These are phyloP conservation scores for Magallana ariakensis DNA, from an alignment of 1,140 invertebrate genomes.

Conservation along the genomic window DNA sequence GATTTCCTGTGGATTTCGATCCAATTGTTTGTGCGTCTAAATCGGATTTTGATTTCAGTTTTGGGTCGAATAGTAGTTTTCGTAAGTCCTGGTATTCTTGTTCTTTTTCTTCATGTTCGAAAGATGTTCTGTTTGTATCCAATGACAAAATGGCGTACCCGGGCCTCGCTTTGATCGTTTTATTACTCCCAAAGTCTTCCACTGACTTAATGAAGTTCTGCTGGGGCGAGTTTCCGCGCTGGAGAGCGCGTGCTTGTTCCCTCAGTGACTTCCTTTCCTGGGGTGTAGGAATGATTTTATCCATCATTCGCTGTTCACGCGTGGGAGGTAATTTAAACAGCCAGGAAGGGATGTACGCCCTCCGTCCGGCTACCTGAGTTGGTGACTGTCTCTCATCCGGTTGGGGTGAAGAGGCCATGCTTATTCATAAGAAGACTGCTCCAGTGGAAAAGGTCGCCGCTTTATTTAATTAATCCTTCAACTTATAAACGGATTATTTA, in stretches of 20 bases:
- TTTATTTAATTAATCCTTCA: slow-evolving; percentile 20
- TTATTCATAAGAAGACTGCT: neutral
- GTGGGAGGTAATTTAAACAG: slow-evolving; percentile 35
- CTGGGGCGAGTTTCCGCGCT: neutral
- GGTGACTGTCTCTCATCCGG: neutral
- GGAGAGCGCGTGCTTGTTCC: slow-evolving; percentile 6
- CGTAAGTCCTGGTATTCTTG: slow-evolving; percentile 40
- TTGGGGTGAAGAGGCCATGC: neutral
- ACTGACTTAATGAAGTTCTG: neutral
- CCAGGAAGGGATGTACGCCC: slow-evolving; percentile 18
- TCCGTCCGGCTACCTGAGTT: neutral
- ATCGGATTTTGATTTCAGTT: slow-evolving; percentile 4
- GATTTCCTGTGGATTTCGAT: neutral
- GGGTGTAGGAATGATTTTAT: slow-evolving; percentile 9
- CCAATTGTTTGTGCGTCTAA: neutral
- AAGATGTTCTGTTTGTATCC: slow-evolving; percentile 29
- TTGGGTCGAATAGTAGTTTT: slow-evolving; percentile 32
- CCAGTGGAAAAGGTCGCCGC: neutral
- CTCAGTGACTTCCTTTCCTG: neutral
- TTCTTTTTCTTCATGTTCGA: slow-evolving; percentile 42
- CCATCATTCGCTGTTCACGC: slow-evolving; percentile 38
- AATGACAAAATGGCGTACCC: slow-evolving; percentile 24
- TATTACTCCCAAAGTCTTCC: neutral
- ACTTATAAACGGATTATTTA: slow-evolving; percentile 30
- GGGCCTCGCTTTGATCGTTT: slow-evolving; percentile 15